phyloP scores from a whole-genome alignment of 1,140 invertebrate species.

The Drosophila prosaltans region DNA sequence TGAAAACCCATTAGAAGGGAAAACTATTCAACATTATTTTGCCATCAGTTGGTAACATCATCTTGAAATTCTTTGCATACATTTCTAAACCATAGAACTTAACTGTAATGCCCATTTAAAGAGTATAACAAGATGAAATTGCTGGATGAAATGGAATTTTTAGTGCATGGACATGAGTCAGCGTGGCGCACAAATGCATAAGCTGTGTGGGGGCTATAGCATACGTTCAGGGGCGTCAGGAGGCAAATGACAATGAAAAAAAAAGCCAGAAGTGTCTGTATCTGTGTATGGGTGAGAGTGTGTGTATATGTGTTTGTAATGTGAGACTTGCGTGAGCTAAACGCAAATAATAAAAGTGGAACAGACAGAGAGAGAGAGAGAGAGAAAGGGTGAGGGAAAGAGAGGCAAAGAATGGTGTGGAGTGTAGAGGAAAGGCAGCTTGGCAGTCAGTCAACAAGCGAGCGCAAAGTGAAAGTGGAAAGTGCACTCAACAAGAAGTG shows the following conservation, averaged over 20 bases:
- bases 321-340: constrained; percentile 68
- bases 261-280: constrained; percentile 49
- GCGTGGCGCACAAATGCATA: constrained; percentile 50
- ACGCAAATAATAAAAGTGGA: constrained; percentile 77
- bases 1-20: background rate
- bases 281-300: constrained; percentile 1
- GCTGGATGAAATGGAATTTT: constrained; percentile 74
- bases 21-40: constrained; percentile 7
- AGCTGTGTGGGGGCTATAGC: constrained; percentile 20
- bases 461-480: constrained; percentile 76
- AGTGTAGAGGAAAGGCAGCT: constrained; percentile 21
- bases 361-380: constrained; percentile 14
- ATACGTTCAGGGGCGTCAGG: constrained; percentile 53
- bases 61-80: constrained; percentile 3
- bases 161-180: constrained; percentile 73
- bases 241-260: constrained; percentile 71
- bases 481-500: constrained; percentile 67
- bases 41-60: constrained; percentile 12
- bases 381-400: background rate
- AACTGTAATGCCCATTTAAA: constrained; percentile 51
- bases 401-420: background rate
- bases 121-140: constrained; percentile 62
- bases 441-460: constrained; percentile 66
- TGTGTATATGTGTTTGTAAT: constrained; percentile 44
- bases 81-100: constrained; percentile 16